These are phyloP conservation scores for Onychomys leucogaster DNA, from an alignment of 2,797 vertebrate species.

Conservation along the genomic window DNA sequence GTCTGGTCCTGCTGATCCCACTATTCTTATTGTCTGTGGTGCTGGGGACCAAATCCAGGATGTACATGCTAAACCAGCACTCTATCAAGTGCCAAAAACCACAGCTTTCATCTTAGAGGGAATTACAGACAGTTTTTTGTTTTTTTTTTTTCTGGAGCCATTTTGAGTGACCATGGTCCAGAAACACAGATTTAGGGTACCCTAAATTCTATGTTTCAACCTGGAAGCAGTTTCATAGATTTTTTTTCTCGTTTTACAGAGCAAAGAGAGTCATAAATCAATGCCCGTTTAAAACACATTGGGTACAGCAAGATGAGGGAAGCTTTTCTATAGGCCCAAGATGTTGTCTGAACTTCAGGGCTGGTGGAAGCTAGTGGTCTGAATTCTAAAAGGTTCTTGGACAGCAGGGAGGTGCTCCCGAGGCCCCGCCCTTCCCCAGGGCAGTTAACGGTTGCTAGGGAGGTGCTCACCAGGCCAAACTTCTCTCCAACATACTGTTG, in stretches of 20 bases:
- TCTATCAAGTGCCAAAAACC: background rate
- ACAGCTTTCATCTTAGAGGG: background rate
- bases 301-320: background rate
- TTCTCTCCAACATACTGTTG: background rate
- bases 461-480: background rate
- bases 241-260: background rate
- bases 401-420: background rate
- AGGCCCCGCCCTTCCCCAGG: background rate
- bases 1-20: background rate
- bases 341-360: no score
- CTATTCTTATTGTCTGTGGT: background rate
- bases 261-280: background rate
- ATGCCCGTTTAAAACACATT: background rate
- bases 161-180: background rate
- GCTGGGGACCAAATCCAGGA: background rate
- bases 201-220: background rate
- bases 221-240: background rate
- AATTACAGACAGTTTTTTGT: background rate
- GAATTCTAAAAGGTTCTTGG: background rate
- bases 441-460: background rate
- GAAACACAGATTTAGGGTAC: background rate
- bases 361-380: background rate
- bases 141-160: background rate
- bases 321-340: background rate
- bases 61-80: background rate